Base-by-base conservation (phyloP, 2,113 vertebrate species). In the Perccottus glenii region DNA sequence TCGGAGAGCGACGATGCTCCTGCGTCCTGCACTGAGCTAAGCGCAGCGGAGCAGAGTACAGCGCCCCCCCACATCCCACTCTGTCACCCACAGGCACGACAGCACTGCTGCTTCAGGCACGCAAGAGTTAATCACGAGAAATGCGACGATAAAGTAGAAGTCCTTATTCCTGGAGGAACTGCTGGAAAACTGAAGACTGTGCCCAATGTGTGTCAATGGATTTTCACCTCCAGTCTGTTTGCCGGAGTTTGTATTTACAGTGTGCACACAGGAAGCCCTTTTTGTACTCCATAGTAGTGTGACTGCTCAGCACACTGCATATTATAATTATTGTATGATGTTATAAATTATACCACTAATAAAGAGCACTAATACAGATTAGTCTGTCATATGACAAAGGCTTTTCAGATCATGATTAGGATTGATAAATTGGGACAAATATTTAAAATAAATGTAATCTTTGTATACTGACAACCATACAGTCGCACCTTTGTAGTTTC, bases 1-100 rank as follows among this genome's bases (percentile, higher is more conserved):
- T 77, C 77, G 80, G 90, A 88, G 73, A 90, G 87, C 81, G 80
- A 84, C 85, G 64, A 80, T 76, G 32, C 70, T 86, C 69, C 78
- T 79, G 76, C 72, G 77, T 80, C 80, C 86, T 81, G 86, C 77
- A 55, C 75, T 14, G 81, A 82, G 58, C 55, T 10, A 51, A 67
- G 69, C 47, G 9, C 51, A 70, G 76, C 60, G 65, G 68, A 67
- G 70, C 42, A 9, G 58, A 75, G 51, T 42, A 53, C 52, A 63
- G 57, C 67, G 32, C 42, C 40, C 63, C 53, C 64, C 53, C 60
- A n/a, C 52, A 33, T 36, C 47, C 61, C 51, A 15, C 52, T 44
- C 67, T 44, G 68, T 81, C 85, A 77, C 77, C 73, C 80, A 67
- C 77, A 68, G 67, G 67, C 80, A 75, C 60, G 67, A 63, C 80